Evolutionary conservation across 2,113 vertebrate genomes (phyloP).

Genomic region (Syngnathus floridae): DNA sequence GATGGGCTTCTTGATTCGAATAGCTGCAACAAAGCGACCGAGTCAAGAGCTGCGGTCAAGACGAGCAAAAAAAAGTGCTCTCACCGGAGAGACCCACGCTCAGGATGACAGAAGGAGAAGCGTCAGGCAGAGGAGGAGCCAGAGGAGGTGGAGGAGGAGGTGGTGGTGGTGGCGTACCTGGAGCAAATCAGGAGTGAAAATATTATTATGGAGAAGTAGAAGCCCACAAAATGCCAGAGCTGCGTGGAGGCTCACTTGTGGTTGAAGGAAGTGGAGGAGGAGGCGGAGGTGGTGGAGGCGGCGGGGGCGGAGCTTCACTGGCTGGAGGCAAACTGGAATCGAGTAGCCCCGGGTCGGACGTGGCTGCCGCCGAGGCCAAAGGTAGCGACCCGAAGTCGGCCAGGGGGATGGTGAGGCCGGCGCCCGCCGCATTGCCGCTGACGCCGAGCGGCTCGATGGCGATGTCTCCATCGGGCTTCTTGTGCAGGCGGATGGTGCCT

Average conservation of each 20-base stretch:
- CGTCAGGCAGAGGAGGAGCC: conserved; percentile 79
- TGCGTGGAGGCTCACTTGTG: conserved; percentile 52
- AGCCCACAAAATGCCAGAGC: conserved; percentile 20
- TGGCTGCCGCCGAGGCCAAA: conserved; percentile 28
- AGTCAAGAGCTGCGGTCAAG: neutral
- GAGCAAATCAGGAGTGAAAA: too few species aligned
- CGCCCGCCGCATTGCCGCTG: conserved; percentile 18
- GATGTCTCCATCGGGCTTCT: conserved; percentile 72
- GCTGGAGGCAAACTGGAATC: conserved; percentile 60
- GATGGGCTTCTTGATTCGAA: conserved; percentile 97
- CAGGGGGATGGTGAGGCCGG: conserved; percentile 37
- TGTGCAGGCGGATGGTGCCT: conserved; percentile 70
- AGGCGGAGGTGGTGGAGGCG: conserved; percentile 76
- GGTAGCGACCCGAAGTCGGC: conserved; percentile 44
- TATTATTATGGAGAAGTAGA: neutral
- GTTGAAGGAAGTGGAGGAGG: conserved; percentile 77
- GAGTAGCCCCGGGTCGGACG: conserved; percentile 36
- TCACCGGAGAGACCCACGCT: conserved; percentile 87
- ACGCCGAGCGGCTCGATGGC: conserved; percentile 61
- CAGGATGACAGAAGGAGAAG: conserved; percentile 84
- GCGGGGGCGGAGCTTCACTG: conserved; percentile 63
- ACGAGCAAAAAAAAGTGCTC: neutral
- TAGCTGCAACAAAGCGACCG: conserved; percentile 65
- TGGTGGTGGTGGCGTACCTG: conserved; percentile 55
- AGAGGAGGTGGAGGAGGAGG: conserved; percentile 30